phyloP scores from a whole-genome alignment of 37 sponge, comb jelly and placozoan species.

The Agelas oroides region DNA sequence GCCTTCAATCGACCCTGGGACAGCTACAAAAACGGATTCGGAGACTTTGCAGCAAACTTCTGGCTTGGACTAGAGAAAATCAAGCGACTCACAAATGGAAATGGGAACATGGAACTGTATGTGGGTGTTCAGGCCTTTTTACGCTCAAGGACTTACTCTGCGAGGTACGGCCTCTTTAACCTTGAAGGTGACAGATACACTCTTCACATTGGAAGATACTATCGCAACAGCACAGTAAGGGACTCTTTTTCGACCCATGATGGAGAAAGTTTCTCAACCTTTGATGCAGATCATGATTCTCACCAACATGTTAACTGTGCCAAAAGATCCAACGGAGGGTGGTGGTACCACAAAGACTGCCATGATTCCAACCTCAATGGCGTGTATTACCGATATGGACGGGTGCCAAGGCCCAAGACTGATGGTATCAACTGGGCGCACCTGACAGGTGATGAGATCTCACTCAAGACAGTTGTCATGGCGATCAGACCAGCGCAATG shows the following conservation, averaged over 20 bases:
- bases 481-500: slow-evolving; percentile 51
- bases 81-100: slow-evolving; percentile 23
- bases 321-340: neutral
- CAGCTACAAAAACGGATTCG: slow-evolving; percentile 67
- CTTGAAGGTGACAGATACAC: slow-evolving; percentile 30
- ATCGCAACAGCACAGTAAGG: slow-evolving; percentile 3
- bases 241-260: slow-evolving; percentile 40
- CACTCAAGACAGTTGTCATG: slow-evolving; percentile 52
- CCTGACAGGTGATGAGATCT: neutral
- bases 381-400: slow-evolving; percentile 7
- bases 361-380: slow-evolving; percentile 62
- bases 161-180: slow-evolving; percentile 35
- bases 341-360: slow-evolving; percentile 63
- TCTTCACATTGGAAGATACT: slow-evolving; percentile 17
- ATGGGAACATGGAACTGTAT: slow-evolving; percentile 34
- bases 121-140: slow-evolving; percentile 23
- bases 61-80: slow-evolving; percentile 78
- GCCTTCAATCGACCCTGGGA: slow-evolving; percentile 41
- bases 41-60: slow-evolving; percentile 52
- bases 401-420: neutral
- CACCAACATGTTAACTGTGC: slow-evolving; percentile 21
- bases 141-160: neutral
- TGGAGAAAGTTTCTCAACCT: slow-evolving; percentile 58
- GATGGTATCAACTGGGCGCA: slow-evolving; percentile 64
- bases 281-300: slow-evolving; percentile 48